These are phyloP conservation scores for Pheosia gnoma DNA, from an alignment of 2,888 invertebrate genomes.

Conservation along the genomic window DNA sequence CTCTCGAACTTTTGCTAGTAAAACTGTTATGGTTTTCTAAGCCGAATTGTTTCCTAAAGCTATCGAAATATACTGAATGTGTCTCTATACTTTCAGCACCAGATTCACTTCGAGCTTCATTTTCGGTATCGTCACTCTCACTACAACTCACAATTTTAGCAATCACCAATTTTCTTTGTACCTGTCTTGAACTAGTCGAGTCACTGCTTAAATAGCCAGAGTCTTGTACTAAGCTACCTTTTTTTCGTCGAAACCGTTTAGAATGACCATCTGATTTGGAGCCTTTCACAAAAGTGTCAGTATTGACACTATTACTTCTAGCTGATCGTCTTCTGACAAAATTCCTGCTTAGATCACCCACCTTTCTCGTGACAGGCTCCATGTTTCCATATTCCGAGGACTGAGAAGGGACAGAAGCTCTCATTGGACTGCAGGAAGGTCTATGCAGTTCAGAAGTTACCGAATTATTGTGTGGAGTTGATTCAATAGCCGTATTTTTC, in stretches of 20 bases:
- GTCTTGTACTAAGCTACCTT: slow-evolving; percentile 85
- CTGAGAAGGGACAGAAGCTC: slow-evolving; percentile 79
- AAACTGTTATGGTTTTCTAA: slow-evolving; percentile 52
- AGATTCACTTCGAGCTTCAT: slow-evolving; percentile 93
- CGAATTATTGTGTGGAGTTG: slow-evolving; percentile 44
- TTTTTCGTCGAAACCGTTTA: slow-evolving; percentile 64
- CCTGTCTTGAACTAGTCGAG: slow-evolving; percentile 84
- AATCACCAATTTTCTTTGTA: slow-evolving; percentile 72
- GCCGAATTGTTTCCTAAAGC: slow-evolving; percentile 82
- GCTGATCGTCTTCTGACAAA: slow-evolving; percentile 51
- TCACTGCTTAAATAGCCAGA: slow-evolving; percentile 94
- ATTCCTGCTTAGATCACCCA: slow-evolving; percentile 51
- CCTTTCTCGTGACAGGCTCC: slow-evolving; percentile 43
- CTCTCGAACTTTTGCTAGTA: slow-evolving; percentile 50
- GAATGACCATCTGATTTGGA: slow-evolving; percentile 53
- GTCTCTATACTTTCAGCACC: slow-evolving; percentile 94
- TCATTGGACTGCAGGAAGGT: slow-evolving; percentile 68
- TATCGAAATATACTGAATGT: slow-evolving; percentile 93
- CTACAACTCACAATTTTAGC: slow-evolving; percentile 85
- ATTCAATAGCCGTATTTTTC: slow-evolving; percentile 55
- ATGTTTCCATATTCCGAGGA: slow-evolving; percentile 80
- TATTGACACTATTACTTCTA: slow-evolving; percentile 56
- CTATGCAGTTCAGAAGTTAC: slow-evolving; percentile 56
- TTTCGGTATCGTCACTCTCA: slow-evolving; percentile 91
- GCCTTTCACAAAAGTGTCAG: slow-evolving; percentile 70